Conservation (phyloP, 2,113 vertebrate genomes). For the Carlito syrichta region DNA sequence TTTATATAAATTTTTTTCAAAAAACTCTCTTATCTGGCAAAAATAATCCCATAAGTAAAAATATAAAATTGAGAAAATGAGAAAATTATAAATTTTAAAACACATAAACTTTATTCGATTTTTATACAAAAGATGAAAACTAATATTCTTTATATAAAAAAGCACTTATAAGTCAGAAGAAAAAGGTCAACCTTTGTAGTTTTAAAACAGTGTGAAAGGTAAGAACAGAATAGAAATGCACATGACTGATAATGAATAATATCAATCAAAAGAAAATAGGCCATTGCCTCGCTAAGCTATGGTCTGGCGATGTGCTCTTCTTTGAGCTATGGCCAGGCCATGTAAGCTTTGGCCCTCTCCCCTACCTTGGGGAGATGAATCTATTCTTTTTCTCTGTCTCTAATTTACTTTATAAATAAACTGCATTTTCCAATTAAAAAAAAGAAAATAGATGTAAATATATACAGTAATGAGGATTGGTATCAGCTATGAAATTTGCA, state of each 20-base stretch:
- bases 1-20: not conserved
- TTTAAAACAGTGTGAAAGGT: not conserved
- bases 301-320: no score
- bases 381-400: no score
- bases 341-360: no score
- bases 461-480: not conserved
- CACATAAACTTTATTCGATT: not conserved
- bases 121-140: not conserved
- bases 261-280: not conserved
- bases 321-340: no score
- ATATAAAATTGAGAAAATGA: not conserved
- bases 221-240: not conserved
- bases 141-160: not conserved
- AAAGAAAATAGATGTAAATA: not conserved
- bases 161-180: not conserved
- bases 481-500: not conserved
- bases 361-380: no score
- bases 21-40: not conserved
- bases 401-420: no score
- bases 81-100: not conserved
- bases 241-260: not conserved
- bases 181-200: not conserved
- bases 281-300: no score
- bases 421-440: no score
- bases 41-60: not conserved